Base-by-base conservation (phyloP, 1,140 invertebrate species). In the Helicoverpa zea region DNA sequence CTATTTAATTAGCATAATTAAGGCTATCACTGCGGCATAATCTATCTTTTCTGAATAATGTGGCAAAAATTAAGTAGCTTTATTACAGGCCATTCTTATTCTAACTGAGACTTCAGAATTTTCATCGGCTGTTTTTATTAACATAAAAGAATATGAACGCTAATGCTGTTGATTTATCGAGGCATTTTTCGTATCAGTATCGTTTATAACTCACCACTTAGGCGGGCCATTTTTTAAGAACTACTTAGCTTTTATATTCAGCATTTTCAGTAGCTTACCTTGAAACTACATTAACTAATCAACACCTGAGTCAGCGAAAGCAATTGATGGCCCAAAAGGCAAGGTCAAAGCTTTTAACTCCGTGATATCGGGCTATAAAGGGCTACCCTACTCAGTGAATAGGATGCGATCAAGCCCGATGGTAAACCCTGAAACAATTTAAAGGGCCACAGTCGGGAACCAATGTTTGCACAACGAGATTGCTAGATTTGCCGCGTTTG, bases 401-500 rank as follows among this genome's bases (percentile, higher is more conserved):
- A 14, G 43, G 35, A 23, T 75, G 16, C 58, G 30, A 75, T 75
- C 58, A 58, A 1, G 3, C 3, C 30, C 13, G 30, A 12, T 58
- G 13, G 49, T 23, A 51, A 29, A 72, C 68, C 70, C 70, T 18
- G 30, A 73, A 52, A 58, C 52, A 58, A 56, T 73, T 58, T 56
- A 73, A 73, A 58, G 70, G 70, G 68, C 16, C 54, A n/a, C 49
- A 51, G 49, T 30, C 18, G 43, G 29, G n/a, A 73, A 56, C 70
- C 70, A 73, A 73, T 77, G 66, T 77, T 77, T 66, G 61, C 10
- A 5, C 14, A 12, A 54, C 18, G 61, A 64, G 75, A 77, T 77
- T 66, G 61, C 49, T 52, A 54, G 61, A 52, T 52, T 54, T 23
- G 16, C 56, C 13, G 23, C 59, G 58, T 76, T 66, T 66, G 61